Conservation (phyloP, 2,113 vertebrate genomes). For the Hemiprocne comata region DNA sequence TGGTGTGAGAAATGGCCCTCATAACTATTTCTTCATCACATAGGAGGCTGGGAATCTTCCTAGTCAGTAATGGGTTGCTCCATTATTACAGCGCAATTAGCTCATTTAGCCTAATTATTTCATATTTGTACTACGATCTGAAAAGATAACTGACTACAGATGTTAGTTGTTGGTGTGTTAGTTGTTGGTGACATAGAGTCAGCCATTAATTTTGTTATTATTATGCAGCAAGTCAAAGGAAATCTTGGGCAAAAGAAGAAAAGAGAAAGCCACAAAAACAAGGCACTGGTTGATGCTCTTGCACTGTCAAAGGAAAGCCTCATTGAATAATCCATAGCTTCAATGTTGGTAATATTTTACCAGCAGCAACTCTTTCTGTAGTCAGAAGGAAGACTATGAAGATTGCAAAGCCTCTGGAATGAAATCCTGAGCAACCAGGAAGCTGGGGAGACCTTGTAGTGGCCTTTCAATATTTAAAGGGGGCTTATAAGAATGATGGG, state of each 20-base stretch:
- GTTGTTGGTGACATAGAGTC: background rate
- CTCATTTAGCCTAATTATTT: background rate
- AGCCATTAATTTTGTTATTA: background rate
- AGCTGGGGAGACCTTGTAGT: background rate
- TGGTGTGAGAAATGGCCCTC: background rate
- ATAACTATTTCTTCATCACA: background rate
- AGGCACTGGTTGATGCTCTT: background rate
- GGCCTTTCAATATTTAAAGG: background rate
- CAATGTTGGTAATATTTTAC: background rate
- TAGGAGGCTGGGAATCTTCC: background rate
- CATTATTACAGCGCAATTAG: background rate
- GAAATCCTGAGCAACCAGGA: background rate
- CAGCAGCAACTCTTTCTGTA: background rate
- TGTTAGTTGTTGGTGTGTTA: background rate
- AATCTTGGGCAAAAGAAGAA: background rate
- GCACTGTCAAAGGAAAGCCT: background rate
- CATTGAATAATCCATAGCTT: background rate
- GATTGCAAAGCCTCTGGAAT: background rate
- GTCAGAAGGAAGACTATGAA: background rate
- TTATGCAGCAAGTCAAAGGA: background rate
- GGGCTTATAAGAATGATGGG: background rate
- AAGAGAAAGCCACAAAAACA: background rate
- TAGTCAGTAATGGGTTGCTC: background rate
- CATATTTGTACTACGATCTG: background rate
- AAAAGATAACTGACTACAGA: background rate